Conservation (phyloP, 2,797 vertebrate species). For the Sylvia borin region DNA sequence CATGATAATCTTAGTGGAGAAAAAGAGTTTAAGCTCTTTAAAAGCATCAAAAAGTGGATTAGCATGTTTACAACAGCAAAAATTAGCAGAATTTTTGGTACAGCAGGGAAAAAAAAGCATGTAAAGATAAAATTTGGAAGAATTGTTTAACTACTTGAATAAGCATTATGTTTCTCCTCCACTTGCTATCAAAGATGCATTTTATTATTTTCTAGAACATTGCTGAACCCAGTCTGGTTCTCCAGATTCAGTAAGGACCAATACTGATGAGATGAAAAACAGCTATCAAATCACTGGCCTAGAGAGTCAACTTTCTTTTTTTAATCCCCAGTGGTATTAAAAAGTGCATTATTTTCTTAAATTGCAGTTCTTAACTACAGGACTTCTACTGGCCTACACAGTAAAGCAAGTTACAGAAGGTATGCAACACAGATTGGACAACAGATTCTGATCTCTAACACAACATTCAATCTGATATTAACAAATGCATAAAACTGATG, state of each 20-base stretch:
- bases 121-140: background rate
- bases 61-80: background rate
- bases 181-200: background rate
- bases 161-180: accelerated
- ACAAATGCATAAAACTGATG: background rate
- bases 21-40: background rate
- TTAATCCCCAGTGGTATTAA: background rate
- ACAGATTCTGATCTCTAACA: background rate
- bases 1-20: background rate
- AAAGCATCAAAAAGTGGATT: background rate
- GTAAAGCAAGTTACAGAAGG: background rate
- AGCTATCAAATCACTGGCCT: background rate
- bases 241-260: background rate
- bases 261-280: background rate
- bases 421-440: background rate
- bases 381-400: background rate
- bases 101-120: background rate
- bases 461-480: background rate
- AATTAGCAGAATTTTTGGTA: background rate
- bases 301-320: accelerated
- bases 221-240: background rate
- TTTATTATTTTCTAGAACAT: background rate
- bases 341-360: background rate
- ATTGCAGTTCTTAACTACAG: background rate
- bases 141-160: background rate